Evolutionary conservation across 1,140 invertebrate genomes (phyloP).

Genomic region (Zaprionus lachaisei): DNA sequence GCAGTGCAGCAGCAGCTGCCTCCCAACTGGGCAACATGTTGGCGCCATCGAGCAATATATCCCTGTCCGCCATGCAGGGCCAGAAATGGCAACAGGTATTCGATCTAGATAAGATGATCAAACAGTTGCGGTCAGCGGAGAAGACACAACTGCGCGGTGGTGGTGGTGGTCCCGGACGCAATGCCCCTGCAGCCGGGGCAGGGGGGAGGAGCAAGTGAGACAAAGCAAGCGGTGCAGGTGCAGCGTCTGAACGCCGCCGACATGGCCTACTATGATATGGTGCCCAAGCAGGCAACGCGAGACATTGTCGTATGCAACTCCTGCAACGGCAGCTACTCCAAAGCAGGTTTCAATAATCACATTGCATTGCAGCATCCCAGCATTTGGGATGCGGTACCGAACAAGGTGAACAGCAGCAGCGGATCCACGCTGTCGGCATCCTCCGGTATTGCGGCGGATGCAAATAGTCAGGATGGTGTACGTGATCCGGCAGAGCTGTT

Average conservation of each 20-base stretch:
- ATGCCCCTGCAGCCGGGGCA: slow-evolving; percentile 2
- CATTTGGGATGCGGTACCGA: slow-evolving; percentile 69
- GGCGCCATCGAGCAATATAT: slow-evolving; percentile 15
- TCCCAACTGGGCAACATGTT: slow-evolving; percentile 38
- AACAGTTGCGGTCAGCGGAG: slow-evolving; percentile 73
- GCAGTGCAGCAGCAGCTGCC: slow-evolving; percentile 19
- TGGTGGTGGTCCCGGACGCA: slow-evolving; percentile 25
- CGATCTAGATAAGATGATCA: slow-evolving; percentile 78
- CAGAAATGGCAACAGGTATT: slow-evolving; percentile 78
- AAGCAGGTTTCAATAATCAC: slow-evolving; percentile 77
- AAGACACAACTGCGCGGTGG: slow-evolving; percentile 69
- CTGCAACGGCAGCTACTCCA: slow-evolving; percentile 73
- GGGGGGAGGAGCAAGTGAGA: neutral
- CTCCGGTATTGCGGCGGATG: neutral
- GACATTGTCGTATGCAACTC: slow-evolving; percentile 72
- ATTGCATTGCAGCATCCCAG: slow-evolving; percentile 75
- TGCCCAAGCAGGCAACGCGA: slow-evolving; percentile 66
- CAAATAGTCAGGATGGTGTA: slow-evolving; percentile 47
- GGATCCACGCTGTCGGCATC: slow-evolving; percentile 6
- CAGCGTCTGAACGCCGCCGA: slow-evolving; percentile 72
- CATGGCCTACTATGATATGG: slow-evolving; percentile 79
- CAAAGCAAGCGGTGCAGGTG: slow-evolving; percentile 58
- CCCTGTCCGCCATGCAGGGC: slow-evolving; percentile 58
- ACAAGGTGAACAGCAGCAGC: slow-evolving; percentile 49
- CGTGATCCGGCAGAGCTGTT: slow-evolving; percentile 17